Evolutionary conservation across 2,797 vertebrate species (phyloP), one percentile per base, ranked within the genome.

Genomic region (Sus cebifrons): DNA sequence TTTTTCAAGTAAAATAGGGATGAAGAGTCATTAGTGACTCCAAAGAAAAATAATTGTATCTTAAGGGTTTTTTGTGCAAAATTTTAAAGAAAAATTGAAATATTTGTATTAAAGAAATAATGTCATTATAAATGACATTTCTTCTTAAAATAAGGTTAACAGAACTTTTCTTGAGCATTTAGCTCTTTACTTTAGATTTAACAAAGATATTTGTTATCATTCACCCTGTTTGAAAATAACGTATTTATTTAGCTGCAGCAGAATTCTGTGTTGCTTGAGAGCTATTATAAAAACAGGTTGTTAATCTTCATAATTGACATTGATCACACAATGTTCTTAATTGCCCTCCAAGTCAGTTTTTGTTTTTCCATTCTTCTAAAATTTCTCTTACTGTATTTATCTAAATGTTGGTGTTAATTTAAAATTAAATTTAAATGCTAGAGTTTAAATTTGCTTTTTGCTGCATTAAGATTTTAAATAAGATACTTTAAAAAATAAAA

Each of bases 251-350:
- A 71, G 49, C 58, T 92, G 44, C 29, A 71, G 16, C 36, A 83
- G 36, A 97, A 36, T 27, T 89, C 89, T 89, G 29, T 93, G 32
- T 91, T 85, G 21, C 78, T 95, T 56, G 64, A 65, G 89, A 60
- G 27, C 67, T 89, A 8, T 95, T 88, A 85, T 93, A 85, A 96
- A 94, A 95, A 86, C 0, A 11, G n/a, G 23, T 87, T 93, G 75
- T 93, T 97, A 90, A 82, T 95, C 56, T 97, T 89, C 68, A 32
- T 95, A 91, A 87, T 78, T 97, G 62, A 74, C 67, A 70, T 68
- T 95, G 91, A 96, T 93, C 74, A 96, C 78, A 90, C 60, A 27
- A 32, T 4, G 0, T 95, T 94, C 93, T 95, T 97, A 94, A 95
- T 44, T 94, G 74, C 68, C 20, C 40, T 91, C 21, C 14, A 92